phyloP scores from a whole-genome alignment of 2,888 invertebrate species.

The Brachyopa scutellaris region DNA sequence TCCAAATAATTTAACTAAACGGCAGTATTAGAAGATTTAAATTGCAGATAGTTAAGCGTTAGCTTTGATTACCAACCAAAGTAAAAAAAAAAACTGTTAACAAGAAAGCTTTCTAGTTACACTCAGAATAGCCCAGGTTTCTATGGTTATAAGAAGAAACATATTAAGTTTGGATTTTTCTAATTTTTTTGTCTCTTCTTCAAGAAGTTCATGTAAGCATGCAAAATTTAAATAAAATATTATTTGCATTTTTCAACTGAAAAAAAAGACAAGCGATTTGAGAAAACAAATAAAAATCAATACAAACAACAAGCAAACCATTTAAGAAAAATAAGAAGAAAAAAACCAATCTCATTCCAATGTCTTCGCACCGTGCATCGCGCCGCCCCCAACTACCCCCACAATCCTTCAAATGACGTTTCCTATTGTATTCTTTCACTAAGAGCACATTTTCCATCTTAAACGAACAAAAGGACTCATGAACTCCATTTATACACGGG shows the following conservation, averaged over 20 bases:
- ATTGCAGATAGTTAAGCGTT: too few species aligned
- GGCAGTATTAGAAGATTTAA: too few species aligned
- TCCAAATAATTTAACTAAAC: too few species aligned
- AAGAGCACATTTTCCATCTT: conserved; percentile 64
- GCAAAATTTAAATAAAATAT: too few species aligned
- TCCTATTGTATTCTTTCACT: conserved; percentile 64
- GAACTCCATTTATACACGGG: conserved; percentile 61
- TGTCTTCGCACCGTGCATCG: background rate
- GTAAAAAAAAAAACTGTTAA: too few species aligned
- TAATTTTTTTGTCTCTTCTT: too few species aligned
- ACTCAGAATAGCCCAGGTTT: too few species aligned
- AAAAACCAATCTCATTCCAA: conserved; percentile 1
- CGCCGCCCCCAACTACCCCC: conserved; percentile 39
- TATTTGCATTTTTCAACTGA: conserved; percentile 1
- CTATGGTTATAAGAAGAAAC: too few species aligned
- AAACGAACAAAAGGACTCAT: conserved; percentile 69
- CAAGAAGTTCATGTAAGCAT: too few species aligned
- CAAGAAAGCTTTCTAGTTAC: too few species aligned
- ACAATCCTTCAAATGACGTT: conserved; percentile 71
- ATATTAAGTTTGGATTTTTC: too few species aligned
- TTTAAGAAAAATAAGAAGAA: conserved; percentile 13
- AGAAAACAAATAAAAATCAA: conserved; percentile 3
- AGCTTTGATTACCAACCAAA: too few species aligned
- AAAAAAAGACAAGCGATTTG: background rate
- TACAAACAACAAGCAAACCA: conserved; percentile 35